These are phyloP conservation scores for Catharus fuscescens DNA, from an alignment of 2,113 vertebrate genomes.

Conservation along the genomic window DNA sequence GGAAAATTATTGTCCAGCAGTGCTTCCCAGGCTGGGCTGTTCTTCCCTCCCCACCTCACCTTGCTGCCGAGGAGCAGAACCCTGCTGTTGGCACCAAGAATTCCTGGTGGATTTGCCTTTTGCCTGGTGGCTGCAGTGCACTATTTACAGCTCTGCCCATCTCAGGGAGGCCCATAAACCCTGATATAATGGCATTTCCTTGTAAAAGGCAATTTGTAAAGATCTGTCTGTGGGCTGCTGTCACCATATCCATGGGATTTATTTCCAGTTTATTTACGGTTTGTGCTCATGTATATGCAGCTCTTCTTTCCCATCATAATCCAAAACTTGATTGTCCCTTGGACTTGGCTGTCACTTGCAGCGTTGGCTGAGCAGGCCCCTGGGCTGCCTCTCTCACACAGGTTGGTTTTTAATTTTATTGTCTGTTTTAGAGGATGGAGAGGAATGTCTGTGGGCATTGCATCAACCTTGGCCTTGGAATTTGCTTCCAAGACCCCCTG, in stretches of 20 bases:
- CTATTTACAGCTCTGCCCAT: background rate
- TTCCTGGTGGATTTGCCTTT: background rate
- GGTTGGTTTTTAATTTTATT: background rate
- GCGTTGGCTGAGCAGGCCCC: background rate
- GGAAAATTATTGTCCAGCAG: background rate
- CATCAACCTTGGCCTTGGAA: background rate
- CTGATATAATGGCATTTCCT: conserved; percentile 36
- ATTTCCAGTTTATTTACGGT: background rate
- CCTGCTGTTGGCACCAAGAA: background rate
- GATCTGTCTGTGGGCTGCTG: conserved; percentile 39
- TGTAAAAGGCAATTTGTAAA: conserved; percentile 47
- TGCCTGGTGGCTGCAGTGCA: background rate
- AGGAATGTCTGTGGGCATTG: background rate
- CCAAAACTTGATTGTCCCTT: background rate
- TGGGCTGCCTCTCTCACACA: background rate
- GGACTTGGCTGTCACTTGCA: background rate
- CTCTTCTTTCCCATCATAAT: background rate
- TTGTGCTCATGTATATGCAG: background rate
- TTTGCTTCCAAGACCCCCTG: background rate
- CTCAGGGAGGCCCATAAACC: background rate
- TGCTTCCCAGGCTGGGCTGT: background rate
- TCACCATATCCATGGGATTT: conserved; percentile 27
- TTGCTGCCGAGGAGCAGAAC: background rate
- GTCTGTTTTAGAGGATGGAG: background rate
- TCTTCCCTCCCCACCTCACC: background rate